Evolutionary conservation across 2,113 vertebrate genomes (phyloP), one percentile per base, ranked within the genome.

Genomic region (Calidris pygmaea): DNA sequence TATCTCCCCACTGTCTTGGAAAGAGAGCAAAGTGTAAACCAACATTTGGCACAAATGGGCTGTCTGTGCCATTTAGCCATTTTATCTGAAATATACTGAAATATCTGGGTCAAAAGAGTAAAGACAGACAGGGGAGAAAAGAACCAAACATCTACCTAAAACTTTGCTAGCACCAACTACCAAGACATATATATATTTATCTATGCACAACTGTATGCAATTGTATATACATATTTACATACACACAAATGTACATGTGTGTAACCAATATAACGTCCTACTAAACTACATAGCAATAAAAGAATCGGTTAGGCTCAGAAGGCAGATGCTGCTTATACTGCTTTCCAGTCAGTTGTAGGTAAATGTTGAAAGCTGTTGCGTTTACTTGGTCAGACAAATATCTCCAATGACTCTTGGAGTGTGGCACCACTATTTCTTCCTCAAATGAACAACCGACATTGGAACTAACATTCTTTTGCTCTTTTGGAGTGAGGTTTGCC

Each of bases 171-270:
- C 15, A 77, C 11, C 70, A 70, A 8, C 32, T 37, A 66, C 29
- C 14, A 50, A 85, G 22, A 34, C 14, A 59, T 4, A 59, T 5
- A 9, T 20, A 30, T 7, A 7, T 52, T 39, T 39, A 41, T 43
- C 41, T 43, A 43, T 43, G n/a, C 29, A 30, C 19, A 72, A 56
- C 19, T 14, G 4, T 27, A 56, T 17, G 39, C 29, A 73, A 29
- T 55, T 12, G 1, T 24, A 10, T 35, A 37, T n/a, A 50, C 9
- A 7, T 39, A 41, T 59, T 53, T 56, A 52, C 35, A 39, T 14
- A 37, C 2, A 48, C 14, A 34, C 13, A 63, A 27, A 34, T 5
- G 6, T 1, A 0, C 14, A 13, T 0, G 0, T 41, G 27, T 14
- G 21, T 63, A 34, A 65, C 32, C 30, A 76, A 12, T 12, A 26